Percentiles rank a stretch among this genome's conserved stretches.
phyloP scores from a whole-genome alignment of 92 coral and sea anemone genomes.

The Bergia puertoricense region DNA sequence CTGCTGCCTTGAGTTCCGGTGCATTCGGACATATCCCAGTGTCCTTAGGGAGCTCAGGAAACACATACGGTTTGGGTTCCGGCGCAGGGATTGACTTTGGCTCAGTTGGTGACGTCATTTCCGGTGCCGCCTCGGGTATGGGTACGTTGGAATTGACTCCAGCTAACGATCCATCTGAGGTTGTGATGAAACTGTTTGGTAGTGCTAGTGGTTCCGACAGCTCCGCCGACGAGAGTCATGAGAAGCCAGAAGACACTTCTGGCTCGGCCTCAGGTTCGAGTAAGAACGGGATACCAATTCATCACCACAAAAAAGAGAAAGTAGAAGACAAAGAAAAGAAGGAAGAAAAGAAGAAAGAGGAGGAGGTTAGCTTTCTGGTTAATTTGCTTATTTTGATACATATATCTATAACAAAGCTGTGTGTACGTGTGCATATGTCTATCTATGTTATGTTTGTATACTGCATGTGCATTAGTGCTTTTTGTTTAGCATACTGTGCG shows the following conservation, averaged over 20 bases:
- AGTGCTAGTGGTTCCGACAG: conserved; percentile 49
- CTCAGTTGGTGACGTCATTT: conserved; percentile 61
- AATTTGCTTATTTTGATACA: no score
- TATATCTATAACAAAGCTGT: not conserved
- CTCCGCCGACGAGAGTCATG: conserved; percentile 39
- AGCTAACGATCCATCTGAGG: conserved; percentile 74
- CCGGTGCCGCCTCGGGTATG: conserved; percentile 69
- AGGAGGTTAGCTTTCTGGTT: conserved; percentile 6
- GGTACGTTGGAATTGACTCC: conserved; percentile 84
- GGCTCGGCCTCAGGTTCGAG: conserved; percentile 21
- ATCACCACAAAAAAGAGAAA: conserved; percentile 31
- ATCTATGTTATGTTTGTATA: not conserved
- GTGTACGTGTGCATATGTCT: not conserved
- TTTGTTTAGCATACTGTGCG: no score
- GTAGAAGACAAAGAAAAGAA: conserved; percentile 5
- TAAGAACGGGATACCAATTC: not conserved
- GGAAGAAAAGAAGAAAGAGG: conserved; percentile 13
- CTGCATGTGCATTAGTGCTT: not conserved
- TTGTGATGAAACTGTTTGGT: conserved; percentile 61
- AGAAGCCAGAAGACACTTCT: conserved; percentile 30
- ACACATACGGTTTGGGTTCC: conserved; percentile 67
- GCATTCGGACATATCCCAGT: conserved; percentile 64
- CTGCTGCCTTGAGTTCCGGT: conserved; percentile 69
- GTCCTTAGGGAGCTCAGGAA: conserved; percentile 64
- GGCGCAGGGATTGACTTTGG: conserved; percentile 71